phyloP scores from a whole-genome alignment of 2,113 vertebrate genomes.

The Rutilus rutilus region DNA sequence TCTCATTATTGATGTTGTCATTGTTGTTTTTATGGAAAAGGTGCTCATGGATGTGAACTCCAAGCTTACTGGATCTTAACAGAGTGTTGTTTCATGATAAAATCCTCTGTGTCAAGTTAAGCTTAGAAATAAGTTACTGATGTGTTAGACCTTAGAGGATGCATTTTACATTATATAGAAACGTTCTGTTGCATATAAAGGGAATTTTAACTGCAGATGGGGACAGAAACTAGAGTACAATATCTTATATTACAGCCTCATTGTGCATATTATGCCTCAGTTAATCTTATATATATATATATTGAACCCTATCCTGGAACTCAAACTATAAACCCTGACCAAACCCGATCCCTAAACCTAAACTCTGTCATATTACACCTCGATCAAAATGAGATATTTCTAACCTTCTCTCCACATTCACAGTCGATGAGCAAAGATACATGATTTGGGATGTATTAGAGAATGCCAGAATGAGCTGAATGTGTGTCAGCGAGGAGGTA shows the following conservation, averaged over 20 bases:
- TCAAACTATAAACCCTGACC: neutral
- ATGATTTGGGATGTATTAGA: neutral
- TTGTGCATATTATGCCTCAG: neutral
- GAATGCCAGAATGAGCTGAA: conserved; percentile 24
- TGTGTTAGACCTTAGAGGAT: conserved; percentile 46
- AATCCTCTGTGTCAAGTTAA: conserved; percentile 46
- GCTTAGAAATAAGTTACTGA: conserved; percentile 47
- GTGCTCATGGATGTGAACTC: conserved; percentile 48
- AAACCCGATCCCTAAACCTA: neutral
- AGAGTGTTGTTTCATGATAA: conserved; percentile 45
- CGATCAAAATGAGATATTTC: neutral
- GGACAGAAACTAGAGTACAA: neutral
- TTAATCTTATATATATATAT: neutral
- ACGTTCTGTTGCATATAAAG: neutral
- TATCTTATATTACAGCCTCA: neutral
- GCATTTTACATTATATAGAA: conserved; percentile 29
- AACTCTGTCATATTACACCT: neutral
- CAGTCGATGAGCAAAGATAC: conserved; percentile 13
- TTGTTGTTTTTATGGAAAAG: conserved; percentile 37
- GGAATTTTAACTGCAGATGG: neutral
- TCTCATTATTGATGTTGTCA: conserved; percentile 58
- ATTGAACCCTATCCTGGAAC: neutral
- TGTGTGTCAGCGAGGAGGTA: conserved; percentile 22
- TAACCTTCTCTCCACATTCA: neutral
- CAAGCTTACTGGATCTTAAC: conserved; percentile 30